Percentiles rank a stretch among this genome's conserved stretches.
These are phyloP conservation scores for Apodemus agrarius DNA, from an alignment of 2,797 vertebrate genomes.

Conservation along the genomic window DNA sequence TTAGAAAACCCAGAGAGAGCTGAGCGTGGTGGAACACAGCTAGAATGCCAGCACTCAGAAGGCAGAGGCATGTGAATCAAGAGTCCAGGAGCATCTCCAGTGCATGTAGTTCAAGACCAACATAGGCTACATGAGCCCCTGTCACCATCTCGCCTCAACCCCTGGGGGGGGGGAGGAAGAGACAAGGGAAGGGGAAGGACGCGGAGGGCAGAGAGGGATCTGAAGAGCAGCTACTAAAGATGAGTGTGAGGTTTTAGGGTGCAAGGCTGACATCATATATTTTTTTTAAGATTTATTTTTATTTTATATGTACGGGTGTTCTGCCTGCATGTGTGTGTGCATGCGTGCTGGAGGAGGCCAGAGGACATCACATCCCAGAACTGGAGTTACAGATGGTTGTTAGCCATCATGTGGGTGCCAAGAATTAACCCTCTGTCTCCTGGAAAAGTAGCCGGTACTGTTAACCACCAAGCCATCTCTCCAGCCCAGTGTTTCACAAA, in stretches of 20 bases:
- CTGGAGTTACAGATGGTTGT: no score
- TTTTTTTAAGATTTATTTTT: background rate
- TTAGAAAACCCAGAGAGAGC: background rate
- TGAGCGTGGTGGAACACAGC: background rate
- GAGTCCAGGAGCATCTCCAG: background rate
- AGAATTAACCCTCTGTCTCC: background rate
- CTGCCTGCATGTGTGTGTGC: background rate
- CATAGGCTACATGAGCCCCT: background rate
- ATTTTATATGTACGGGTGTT: background rate
- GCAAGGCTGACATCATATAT: background rate
- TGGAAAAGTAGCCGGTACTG: background rate
- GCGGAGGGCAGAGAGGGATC: background rate
- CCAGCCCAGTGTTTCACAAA: background rate
- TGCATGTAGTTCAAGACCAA: background rate
- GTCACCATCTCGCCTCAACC: background rate
- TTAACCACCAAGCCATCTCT: background rate
- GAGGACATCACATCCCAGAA: background rate
- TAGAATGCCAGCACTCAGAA: background rate
- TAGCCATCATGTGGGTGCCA: background rate
- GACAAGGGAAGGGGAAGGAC: background rate
- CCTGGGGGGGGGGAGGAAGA: background rate
- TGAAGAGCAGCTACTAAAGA: background rate
- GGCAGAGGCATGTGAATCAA: background rate
- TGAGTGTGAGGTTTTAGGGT: background rate
- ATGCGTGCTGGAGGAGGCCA: background rate